Base-by-base conservation (phyloP, 2,797 vertebrate species). In the Trachurus trachurus region DNA sequence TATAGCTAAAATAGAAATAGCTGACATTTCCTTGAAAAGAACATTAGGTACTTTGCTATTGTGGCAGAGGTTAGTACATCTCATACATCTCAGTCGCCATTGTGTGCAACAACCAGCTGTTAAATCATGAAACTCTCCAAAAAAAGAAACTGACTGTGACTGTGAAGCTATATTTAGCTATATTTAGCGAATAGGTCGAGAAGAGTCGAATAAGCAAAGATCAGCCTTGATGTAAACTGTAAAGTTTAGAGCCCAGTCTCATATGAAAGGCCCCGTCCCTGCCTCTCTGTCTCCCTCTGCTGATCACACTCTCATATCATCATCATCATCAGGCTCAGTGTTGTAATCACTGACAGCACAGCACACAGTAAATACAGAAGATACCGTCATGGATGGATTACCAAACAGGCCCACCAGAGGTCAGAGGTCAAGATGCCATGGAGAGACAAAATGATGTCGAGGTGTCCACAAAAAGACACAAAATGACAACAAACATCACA, bases 271-370 rank as follows among this genome's bases (percentile, higher is more conserved):
- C 7, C 12, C 12, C 8, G 15, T 17, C 13, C 16, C 53, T 5
- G 17, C 11, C 56, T 29, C 42, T 49, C 15, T 47, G 71, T 67
- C 74, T 21, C 69, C 80, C 74, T 65, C 80, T 77, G 65, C 37
- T 82, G 80, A 22, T 34, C 59, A 31, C 4, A 0, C 26, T 2
- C 0, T 19, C 21, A 63, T 39, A 1, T 22, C 19, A 56, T 26
- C 40, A 26, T 26, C 26, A 26, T 26, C 60, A 6, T 29, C 52
- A 8, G 6, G 7, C 17, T 7, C 7, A 4, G 42, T 21, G 19
- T 4, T 50, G 9, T 9, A 50, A 10, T 9, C 19, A 10, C 47
- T 19, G 16, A 9, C n/a, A 21, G 49, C 9, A 21, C 21, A 26
- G 5, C 34, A 37, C 21, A 21, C 49, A 12, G n/a, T 21, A 22